Evolutionary conservation across 2,888 invertebrate species (phyloP).

Genomic region (Bhutanitis thaidina): DNA sequence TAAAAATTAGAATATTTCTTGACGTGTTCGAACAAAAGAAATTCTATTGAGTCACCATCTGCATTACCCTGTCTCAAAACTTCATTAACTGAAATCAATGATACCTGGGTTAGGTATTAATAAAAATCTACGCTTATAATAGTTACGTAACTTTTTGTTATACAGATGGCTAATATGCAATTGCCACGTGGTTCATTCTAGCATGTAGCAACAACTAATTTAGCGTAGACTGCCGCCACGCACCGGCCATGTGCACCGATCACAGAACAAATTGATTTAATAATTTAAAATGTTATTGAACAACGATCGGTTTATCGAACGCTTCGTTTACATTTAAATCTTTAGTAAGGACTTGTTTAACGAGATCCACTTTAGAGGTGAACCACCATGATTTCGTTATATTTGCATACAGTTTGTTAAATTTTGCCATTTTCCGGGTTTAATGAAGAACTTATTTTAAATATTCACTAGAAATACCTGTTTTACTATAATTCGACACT

Average conservation of each 20-base stretch:
- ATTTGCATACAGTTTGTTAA: constrained; percentile 13
- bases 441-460: background rate
- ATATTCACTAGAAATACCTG: background rate
- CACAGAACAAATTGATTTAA: constrained; percentile 15
- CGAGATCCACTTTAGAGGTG: constrained; percentile 21
- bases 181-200: background rate
- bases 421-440: constrained; percentile 20
- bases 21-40: too few species aligned
- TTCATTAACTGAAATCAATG: too few species aligned
- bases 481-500: too few species aligned
- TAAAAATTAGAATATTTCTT: too few species aligned
- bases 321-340: constrained; percentile 1
- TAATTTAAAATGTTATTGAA: constrained; percentile 6
- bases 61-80: too few species aligned
- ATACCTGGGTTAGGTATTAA: too few species aligned
- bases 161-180: background rate
- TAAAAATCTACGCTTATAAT: too few species aligned
- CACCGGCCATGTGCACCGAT: constrained; percentile 14
- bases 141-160: too few species aligned
- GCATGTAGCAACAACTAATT: constrained; percentile 2
- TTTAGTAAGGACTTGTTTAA: constrained; percentile 3
- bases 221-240: constrained; percentile 4
- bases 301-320: background rate
- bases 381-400: constrained; percentile 8
- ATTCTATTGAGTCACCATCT: too few species aligned